Evolutionary conservation across 2,113 vertebrate genomes (phyloP).

Genomic region (Tachycineta bicolor): DNA sequence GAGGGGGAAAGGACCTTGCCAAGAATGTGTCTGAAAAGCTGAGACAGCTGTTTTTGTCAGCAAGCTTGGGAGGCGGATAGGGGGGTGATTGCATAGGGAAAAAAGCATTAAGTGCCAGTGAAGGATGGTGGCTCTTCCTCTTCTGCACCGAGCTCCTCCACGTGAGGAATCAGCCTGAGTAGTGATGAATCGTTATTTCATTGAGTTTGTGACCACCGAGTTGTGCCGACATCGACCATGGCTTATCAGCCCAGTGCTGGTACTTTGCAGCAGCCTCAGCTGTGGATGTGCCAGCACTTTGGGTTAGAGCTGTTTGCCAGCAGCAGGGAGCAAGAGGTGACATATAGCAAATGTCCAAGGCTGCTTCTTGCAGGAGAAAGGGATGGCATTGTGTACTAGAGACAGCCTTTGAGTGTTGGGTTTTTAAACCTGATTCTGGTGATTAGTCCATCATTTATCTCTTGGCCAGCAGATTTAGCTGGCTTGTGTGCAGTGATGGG

Average conservation of each 20-base stretch:
- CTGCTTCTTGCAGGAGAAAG: neutral
- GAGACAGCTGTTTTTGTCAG: neutral
- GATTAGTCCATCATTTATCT: neutral
- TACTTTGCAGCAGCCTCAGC: neutral
- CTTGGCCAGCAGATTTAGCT: neutral
- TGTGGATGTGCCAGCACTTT: neutral
- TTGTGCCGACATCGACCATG: neutral
- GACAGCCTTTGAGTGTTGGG: neutral
- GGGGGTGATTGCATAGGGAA: neutral
- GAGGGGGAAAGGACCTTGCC: neutral
- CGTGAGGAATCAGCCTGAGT: neutral
- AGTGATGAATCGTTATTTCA: neutral
- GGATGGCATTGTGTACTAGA: neutral
- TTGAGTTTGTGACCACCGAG: neutral
- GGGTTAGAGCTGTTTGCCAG: neutral
- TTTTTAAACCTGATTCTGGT: neutral
- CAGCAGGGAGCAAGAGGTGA: neutral
- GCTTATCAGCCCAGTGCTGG: neutral
- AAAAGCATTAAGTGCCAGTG: neutral
- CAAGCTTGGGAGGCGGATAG: neutral
- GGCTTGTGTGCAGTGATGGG: neutral
- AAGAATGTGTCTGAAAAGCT: neutral
- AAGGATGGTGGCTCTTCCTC: neutral
- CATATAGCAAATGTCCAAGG: rapidly evolving
- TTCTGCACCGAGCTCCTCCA: neutral